Conservation (phyloP, 1,140 invertebrate genomes). For the Magallana ariakensis region DNA sequence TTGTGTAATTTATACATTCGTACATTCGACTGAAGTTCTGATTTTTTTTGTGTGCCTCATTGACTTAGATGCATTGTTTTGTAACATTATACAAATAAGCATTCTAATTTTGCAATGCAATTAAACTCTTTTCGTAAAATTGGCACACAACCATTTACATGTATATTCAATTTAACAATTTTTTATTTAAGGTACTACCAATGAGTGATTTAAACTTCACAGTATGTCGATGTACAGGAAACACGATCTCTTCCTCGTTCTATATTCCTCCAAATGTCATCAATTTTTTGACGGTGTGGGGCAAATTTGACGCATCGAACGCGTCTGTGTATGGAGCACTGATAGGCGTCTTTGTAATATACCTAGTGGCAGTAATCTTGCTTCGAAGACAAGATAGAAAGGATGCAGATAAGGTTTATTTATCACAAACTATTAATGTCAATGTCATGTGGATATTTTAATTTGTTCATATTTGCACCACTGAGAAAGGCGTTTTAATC, state of each 20-base stretch:
- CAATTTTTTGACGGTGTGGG: conserved; percentile 81
- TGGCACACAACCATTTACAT: too few species aligned
- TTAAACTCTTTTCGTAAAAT: too few species aligned
- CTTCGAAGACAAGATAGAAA: conserved; percentile 16
- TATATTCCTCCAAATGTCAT: conserved; percentile 81
- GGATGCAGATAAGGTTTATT: not conserved
- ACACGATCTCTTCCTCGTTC: conserved; percentile 65
- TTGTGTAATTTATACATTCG: too few species aligned
- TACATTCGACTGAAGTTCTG: too few species aligned
- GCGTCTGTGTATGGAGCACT: conserved; percentile 75
- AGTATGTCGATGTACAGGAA: conserved; percentile 56
- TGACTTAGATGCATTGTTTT: too few species aligned
- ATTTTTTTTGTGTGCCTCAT: too few species aligned
- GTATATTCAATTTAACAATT: not conserved
- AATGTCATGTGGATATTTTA: too few species aligned
- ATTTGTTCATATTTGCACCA: too few species aligned
- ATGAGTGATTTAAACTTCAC: conserved; percentile 50
- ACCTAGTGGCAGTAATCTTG: not conserved
- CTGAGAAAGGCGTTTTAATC: too few species aligned
- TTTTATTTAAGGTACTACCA: conserved; percentile 45
- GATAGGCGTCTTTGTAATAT: conserved; percentile 78
- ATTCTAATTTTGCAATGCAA: too few species aligned
- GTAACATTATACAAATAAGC: too few species aligned
- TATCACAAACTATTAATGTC: too few species aligned
- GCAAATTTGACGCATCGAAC: conserved; percentile 67